phyloP scores from a whole-genome alignment of 2,888 invertebrate genomes.

The Phengaris alcon region DNA sequence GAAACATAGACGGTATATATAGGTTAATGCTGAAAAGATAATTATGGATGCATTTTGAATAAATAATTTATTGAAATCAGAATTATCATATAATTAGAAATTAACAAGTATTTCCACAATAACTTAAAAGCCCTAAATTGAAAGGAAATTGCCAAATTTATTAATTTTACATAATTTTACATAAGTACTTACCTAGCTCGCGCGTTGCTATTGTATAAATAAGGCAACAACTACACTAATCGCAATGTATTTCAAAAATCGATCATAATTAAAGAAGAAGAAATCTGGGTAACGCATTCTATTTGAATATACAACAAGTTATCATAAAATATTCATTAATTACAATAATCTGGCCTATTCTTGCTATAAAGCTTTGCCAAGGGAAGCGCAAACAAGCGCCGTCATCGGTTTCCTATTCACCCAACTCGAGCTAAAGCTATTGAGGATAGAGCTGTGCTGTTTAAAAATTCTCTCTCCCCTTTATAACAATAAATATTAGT shows the following conservation, averaged over 20 bases:
- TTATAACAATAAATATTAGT: slow-evolving; percentile 28
- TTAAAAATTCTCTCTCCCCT: slow-evolving; percentile 20
- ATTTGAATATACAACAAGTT: neutral
- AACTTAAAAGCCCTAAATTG: neutral
- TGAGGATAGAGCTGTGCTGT: neutral
- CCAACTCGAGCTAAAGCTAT: neutral
- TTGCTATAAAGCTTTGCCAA: neutral
- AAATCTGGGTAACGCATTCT: neutral
- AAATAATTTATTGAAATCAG: neutral
- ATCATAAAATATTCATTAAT: neutral
- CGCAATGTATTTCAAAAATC: neutral
- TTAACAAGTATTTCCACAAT: neutral
- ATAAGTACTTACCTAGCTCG: neutral
- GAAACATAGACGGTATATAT: neutral
- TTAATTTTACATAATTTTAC: neutral
- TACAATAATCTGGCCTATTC: neutral
- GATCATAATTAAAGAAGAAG: neutral
- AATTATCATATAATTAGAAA: neutral
- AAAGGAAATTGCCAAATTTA: neutral
- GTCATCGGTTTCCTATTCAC: neutral
- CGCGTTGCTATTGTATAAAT: neutral
- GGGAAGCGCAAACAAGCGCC: neutral
- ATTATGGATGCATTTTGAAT: neutral
- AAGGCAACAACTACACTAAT: neutral
- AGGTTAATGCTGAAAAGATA: neutral